Base-by-base conservation (phyloP, 2,113 vertebrate genomes). In the Beaufortia kweichowensis region DNA sequence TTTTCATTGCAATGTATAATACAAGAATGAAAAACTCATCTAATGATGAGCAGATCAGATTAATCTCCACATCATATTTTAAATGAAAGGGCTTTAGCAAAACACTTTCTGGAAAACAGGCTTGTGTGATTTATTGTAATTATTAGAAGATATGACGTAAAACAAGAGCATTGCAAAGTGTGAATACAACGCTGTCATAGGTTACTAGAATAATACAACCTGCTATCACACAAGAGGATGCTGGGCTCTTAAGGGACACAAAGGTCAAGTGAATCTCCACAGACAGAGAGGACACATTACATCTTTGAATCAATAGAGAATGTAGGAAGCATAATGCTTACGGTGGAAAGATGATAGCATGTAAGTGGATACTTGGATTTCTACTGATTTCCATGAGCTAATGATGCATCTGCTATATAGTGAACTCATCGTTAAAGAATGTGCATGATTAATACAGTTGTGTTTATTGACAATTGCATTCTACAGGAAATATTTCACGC, bases 221-320 rank as follows among this genome's bases (percentile, higher is more conserved):
- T 21, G 9, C 6, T 21, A 80, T 10, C 63, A 57, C 55, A 31
- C 56, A 39, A 67, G 66, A 48, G 43, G 26, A 33, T 3, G 41
- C 6, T 67, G 33, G 39, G 63, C 35, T 59, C 43, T 64, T 33
- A 5, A 72, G 74, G 39, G 68, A 66, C 67, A 41, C 21, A 46
- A 46, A 65, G 28, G 61, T 73, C 60, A 81, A 64, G 79, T 73
- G 81, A 26, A 50, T 74, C 67, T 76, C 77, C 5, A 71, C 23
- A 73, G 35, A 62, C 50, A 26, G 48, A 63, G 59, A 35, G 21
- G 60, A 35, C 35, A 79, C 39, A 50, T 21, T 83, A 71, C 81
- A 83, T 84, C 78, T 83, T 77, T 76, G 41, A 59, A 78, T 77
- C 57, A 79, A 78, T 75, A 76, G 61, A 46, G 56, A n/a, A 21